A percentile compares a stretch with the other conserved stretches of the same genome.
phyloP scores from a whole-genome alignment of 2,113 vertebrate species.

The Corvus hawaiiensis region DNA sequence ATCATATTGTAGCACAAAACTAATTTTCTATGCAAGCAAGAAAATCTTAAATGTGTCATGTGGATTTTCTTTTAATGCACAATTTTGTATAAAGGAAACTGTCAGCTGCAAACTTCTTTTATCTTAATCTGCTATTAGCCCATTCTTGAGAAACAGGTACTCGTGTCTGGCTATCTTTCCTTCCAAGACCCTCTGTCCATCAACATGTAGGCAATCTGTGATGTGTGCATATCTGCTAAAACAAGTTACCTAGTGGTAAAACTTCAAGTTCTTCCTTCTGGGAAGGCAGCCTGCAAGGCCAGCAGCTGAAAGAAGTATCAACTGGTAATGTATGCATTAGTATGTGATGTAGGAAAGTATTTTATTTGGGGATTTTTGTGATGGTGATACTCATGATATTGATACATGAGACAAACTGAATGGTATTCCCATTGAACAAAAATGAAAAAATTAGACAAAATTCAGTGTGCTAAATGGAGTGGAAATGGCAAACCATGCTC shows the following conservation, averaged over 20 bases:
- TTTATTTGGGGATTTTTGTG: background rate
- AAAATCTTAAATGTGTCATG: background rate
- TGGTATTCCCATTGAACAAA: background rate
- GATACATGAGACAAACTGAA: background rate
- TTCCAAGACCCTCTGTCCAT: background rate
- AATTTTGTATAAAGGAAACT: background rate
- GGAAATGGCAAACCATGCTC: background rate
- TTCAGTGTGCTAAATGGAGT: background rate
- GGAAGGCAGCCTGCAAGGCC: constrained; percentile 45
- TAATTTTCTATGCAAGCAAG: background rate
- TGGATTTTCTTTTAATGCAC: background rate
- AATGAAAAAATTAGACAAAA: background rate
- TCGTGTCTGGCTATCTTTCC: constrained; percentile 16
- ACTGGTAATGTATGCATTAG: constrained; percentile 20
- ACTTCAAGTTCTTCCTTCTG: constrained; percentile 42
- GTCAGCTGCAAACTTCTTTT: background rate
- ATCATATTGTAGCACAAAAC: background rate
- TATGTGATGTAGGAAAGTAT: background rate
- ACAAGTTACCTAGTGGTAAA: constrained; percentile 39
- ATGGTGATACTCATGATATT: background rate
- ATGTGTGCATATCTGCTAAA: constrained; percentile 23
- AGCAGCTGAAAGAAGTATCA: constrained; percentile 20
- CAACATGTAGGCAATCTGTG: background rate
- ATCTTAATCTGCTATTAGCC: background rate
- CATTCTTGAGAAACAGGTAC: background rate